Conservation (phyloP, 2,888 invertebrate genomes). For the Odontomyia ornata region DNA sequence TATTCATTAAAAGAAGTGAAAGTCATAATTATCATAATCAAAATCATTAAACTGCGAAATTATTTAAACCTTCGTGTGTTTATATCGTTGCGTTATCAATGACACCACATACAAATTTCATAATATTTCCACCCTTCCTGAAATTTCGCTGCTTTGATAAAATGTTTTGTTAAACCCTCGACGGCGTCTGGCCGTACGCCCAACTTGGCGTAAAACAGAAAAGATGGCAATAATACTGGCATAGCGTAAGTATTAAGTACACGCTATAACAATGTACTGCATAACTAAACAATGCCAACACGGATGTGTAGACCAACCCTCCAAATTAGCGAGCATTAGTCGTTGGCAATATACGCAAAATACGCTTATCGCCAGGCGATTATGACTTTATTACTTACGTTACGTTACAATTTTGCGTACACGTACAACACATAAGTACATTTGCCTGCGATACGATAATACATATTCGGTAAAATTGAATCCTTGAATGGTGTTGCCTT, state of each 20-base stretch:
- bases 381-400: constrained; percentile 48
- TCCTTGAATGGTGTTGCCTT: not conserved
- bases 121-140: constrained; percentile 1
- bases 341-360: constrained; percentile 44
- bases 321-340: constrained; percentile 49
- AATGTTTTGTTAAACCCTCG: not conserved
- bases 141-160: constrained; percentile 1
- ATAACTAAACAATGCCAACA: constrained; percentile 20
- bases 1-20: too few species aligned
- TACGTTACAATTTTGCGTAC: constrained; percentile 25
- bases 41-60: too few species aligned
- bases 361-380: constrained; percentile 47
- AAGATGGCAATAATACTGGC: constrained; percentile 18
- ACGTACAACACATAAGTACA: constrained; percentile 4
- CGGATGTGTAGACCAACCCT: constrained; percentile 43
- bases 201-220: constrained; percentile 11
- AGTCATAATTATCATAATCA: too few species aligned
- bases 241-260: constrained; percentile 9
- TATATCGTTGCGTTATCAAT: constrained; percentile 34
- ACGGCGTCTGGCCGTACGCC: not conserved
- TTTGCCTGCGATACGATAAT: constrained; percentile 12
- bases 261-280: constrained; percentile 28
- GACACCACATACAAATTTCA: constrained; percentile 28
- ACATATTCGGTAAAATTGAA: not conserved
- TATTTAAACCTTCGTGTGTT: not conserved